Conservation (phyloP, 2,113 vertebrate genomes). For the Hassar affinis region DNA sequence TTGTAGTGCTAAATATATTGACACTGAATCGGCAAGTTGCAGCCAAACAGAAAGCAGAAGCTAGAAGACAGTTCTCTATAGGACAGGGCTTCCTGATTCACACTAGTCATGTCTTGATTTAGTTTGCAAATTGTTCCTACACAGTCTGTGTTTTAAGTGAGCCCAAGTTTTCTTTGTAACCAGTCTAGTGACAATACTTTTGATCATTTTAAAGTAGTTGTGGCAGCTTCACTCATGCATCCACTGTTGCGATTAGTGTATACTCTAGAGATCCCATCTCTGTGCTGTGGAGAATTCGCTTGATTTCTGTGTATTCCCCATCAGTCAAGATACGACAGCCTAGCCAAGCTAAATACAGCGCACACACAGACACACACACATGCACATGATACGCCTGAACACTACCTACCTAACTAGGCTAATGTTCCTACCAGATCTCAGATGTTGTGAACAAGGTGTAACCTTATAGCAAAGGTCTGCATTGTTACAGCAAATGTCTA, state of each 20-base stretch:
- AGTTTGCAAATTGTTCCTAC: not conserved
- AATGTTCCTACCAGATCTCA: slow-evolving; percentile 39
- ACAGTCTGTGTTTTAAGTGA: not conserved
- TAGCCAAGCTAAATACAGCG: slow-evolving; percentile 15
- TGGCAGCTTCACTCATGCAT: slow-evolving; percentile 26
- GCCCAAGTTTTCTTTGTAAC: not conserved
- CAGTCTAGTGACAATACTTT: not conserved
- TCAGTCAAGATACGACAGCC: slow-evolving; percentile 45
- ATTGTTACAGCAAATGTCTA: not conserved
- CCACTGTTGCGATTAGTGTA: slow-evolving; percentile 21
- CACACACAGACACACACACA: slow-evolving; percentile 48
- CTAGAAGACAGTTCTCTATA: not conserved
- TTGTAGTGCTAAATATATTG: slow-evolving; percentile 12
- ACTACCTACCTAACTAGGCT: slow-evolving; percentile 4
- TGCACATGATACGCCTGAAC: slow-evolving; percentile 1
- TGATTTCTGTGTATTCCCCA: slow-evolving; percentile 26
- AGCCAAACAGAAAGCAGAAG: not conserved
- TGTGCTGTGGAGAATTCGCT: slow-evolving; percentile 4
- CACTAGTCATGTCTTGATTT: not conserved
- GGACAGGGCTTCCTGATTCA: not conserved
- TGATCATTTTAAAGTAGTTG: not conserved
- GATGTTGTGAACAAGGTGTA: slow-evolving; percentile 7
- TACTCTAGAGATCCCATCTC: not conserved
- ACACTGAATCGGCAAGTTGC: not conserved
- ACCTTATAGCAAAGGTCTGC: slow-evolving; percentile 9